phyloP scores from a whole-genome alignment of 2,888 invertebrate species.

The Heliconius charithonia region DNA sequence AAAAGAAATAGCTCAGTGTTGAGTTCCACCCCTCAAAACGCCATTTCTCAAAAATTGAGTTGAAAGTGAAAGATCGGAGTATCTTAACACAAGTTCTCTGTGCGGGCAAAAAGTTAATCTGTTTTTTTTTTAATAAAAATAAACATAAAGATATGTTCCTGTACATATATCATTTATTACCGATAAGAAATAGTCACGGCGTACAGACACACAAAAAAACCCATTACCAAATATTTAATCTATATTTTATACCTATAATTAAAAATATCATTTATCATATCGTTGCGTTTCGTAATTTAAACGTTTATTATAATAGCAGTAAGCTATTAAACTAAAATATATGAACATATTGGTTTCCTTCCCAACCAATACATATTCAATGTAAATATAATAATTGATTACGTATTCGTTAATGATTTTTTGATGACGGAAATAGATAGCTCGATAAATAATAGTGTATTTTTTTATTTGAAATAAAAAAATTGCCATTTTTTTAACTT shows the following conservation, averaged over 20 bases:
- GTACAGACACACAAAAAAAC: neutral
- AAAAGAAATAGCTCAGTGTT: too few species aligned
- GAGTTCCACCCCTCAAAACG: neutral
- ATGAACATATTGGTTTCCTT: conserved; percentile 17
- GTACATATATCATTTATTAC: neutral
- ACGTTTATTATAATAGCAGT: conserved; percentile 13
- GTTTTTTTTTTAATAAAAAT: neutral
- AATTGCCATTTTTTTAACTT: conserved; percentile 2
- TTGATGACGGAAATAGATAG: conserved; percentile 26
- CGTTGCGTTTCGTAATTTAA: neutral
- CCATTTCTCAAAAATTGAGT: too few species aligned
- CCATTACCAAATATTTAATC: neutral
- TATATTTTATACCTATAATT: neutral
- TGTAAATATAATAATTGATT: conserved; percentile 33
- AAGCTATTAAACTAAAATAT: conserved; percentile 18
- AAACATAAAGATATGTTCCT: neutral
- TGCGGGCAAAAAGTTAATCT: neutral
- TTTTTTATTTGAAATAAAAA: neutral
- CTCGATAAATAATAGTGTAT: neutral
- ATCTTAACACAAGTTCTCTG: neutral
- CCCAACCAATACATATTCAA: neutral
- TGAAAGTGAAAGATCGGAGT: too few species aligned
- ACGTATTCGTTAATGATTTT: conserved; percentile 28
- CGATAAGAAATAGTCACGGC: conserved; percentile 7
- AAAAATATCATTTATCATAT: conserved; percentile 5